Evolutionary conservation across 2,888 invertebrate genomes (phyloP).

Genomic region (Hydroisotoma schaefferi): DNA sequence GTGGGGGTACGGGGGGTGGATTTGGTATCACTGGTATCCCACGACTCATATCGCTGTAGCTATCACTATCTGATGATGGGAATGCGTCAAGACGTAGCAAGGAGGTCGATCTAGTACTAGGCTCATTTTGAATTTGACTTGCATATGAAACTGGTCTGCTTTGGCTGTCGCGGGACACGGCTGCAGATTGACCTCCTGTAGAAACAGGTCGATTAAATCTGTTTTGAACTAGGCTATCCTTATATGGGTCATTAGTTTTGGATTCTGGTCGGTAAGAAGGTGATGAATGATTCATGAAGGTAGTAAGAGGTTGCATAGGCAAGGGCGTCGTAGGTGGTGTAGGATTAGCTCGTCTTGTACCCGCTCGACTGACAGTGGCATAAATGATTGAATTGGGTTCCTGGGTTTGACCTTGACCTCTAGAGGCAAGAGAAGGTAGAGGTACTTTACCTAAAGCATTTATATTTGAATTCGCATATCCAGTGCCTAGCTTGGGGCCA

Average conservation of each 20-base stretch:
- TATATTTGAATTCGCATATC: constrained; percentile 14
- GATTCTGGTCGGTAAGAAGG: background rate
- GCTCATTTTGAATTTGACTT: background rate
- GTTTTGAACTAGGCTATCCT: background rate
- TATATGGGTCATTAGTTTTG: background rate
- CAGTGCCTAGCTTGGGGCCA: background rate
- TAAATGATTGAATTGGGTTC: constrained; percentile 26
- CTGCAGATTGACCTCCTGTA: background rate
- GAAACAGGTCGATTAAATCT: background rate
- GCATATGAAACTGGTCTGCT: background rate
- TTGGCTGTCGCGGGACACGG: too few relatives aligned
- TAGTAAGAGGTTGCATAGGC: background rate
- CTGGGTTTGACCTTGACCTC: too few relatives aligned
- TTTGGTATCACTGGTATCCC: constrained; percentile 11
- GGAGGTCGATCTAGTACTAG: constrained; percentile 1
- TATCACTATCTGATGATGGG: constrained; percentile 42
- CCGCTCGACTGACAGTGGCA: constrained; percentile 36
- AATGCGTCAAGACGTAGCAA: constrained; percentile 34
- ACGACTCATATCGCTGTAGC: constrained; percentile 37
- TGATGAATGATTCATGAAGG: background rate
- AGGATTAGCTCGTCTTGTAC: constrained; percentile 1
- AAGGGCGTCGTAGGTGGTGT: too few relatives aligned
- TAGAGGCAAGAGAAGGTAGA: background rate
- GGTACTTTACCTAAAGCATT: background rate
- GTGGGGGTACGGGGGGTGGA: constrained; percentile 15